Base-by-base conservation (phyloP, 2,113 vertebrate species). In the Vicugna pacos region DNA sequence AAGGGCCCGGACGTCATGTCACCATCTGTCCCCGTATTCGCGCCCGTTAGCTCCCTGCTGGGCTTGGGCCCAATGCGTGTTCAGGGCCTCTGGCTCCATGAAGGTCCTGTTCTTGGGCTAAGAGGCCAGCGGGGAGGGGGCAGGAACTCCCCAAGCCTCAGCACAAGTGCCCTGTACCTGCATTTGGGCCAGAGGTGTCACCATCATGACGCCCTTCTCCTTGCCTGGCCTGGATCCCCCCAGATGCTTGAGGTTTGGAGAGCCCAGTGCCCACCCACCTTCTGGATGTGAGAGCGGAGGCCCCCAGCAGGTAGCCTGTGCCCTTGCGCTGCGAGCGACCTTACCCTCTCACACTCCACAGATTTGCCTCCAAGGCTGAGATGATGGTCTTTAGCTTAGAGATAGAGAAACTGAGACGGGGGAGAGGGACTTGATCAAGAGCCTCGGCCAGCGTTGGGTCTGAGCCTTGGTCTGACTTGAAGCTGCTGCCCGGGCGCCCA, bases 241-340 rank as follows among this genome's bases (percentile, higher is more conserved):
- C 0, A 0, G 4, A 20, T 13, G 58, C 16, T 13, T 26, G 9
- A 20, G 72, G 70, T 22, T 52, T 20, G n/a, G 80, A 17, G 80
- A 30, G 56, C 60, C 82, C 22, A 0, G 56, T 0, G 4, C 42
- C 72, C 15, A 6, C 24, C 14, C 38, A 1, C 56, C 65, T 28
- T 12, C 15, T 3, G 9, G 14, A 10, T 2, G 12, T 52, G 30
- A 28, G 10, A 42, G 9, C n/a, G 14, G 54, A 35, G 65, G 32
- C 16, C 22, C 32, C 5, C 2, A 13, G 52, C 17, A 13, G 77
- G 56, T 3, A 4, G 7, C 3, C 4, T 38, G 6, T 0, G n/a
- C 17, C 72, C 22, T 0, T 3, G 5, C 2, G 22, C 5, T 10
- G 70, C n/a, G 0, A 3, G 24, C 13, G 8, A 12, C 6, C 5